Evolutionary conservation across 1,140 invertebrate species (phyloP), one percentile per base, ranked within the genome.

Genomic region (Hyposmocoma kahamanoa): DNA sequence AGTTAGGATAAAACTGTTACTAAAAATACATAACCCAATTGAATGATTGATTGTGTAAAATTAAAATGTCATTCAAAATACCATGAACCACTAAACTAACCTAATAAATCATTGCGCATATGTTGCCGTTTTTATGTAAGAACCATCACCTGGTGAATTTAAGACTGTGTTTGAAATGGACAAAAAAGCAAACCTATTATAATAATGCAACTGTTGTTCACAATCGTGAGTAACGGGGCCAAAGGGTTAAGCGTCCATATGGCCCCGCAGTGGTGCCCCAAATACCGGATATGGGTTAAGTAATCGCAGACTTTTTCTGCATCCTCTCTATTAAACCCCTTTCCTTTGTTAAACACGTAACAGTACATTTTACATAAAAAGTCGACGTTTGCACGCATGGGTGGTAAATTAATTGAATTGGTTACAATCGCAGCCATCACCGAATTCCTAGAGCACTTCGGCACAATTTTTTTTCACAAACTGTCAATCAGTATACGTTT

Each of bases 161-260:
- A 39, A 34, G 45, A 57, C 47, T 53, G 57, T 48, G 36, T 44
- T 56, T 26, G 42, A 39, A 21, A 53, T 19, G 19, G 11, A 53
- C 17, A 28, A 66, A 71, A 83, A 78, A 69, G 42, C 44, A 21
- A 50, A 62, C 21, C 62, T 65, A 67, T 74, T 78, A 67, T 70
- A 42, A 68, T 67, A 60, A 68, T 65, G 68, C 81, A 84, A 83
- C 78, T 83, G 79, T 75, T 75, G 50, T 67, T n/a, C n/a, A 62
- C 59, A 67, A 77, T 66, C 55, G 51, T 50, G 44, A 20, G 46
- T 84, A 84, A 83, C 79, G 79, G 79, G 81, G 77, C 73, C 75
- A 85, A 85, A 85, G 82, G 82, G 82, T 85, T 85, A 84, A 39
- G 57, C 36, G 68, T 59, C 68, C 77, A 85, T 80, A 83, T 85